Conservation (phyloP, 2,888 invertebrate genomes). For the Melipona bicolor region DNA sequence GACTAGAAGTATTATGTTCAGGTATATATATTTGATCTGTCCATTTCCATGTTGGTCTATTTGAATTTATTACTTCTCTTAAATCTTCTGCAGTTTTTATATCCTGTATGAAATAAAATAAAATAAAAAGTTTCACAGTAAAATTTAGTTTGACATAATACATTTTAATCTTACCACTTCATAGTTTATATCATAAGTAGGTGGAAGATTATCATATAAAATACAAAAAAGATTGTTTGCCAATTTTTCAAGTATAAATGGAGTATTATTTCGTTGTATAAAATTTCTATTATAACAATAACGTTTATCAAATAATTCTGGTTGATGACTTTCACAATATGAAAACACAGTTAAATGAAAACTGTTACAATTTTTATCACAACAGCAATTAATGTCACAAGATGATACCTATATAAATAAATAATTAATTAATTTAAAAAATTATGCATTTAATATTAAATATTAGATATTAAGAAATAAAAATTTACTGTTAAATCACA, state of each 20-base stretch:
- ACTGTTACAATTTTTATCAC: conserved; percentile 90
- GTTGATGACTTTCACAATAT: conserved; percentile 85
- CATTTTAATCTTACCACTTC: conserved; percentile 48
- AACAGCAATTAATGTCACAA: conserved; percentile 95
- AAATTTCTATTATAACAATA: conserved; percentile 86
- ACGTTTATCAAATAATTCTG: conserved; percentile 80
- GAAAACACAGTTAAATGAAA: conserved; percentile 87
- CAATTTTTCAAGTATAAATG: conserved; percentile 80
- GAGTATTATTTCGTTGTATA: conserved; percentile 86
- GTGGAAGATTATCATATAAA: conserved; percentile 86
- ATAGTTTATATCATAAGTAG: conserved; percentile 74
- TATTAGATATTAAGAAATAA: conserved; percentile 6
- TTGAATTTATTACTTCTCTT: conserved; percentile 62
- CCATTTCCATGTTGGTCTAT: conserved; percentile 72
- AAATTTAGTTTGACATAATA: conserved; percentile 9
- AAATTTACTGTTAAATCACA: conserved; percentile 86
- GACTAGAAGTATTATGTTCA: conserved; percentile 68
- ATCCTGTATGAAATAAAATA: conserved; percentile 61
- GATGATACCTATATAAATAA: conserved; percentile 84
- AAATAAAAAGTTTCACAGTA: conserved; percentile 19
- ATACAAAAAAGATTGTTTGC: conserved; percentile 87
- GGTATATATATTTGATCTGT: conserved; percentile 48
- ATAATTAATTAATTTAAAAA: conserved; percentile 29
- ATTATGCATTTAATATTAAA: conserved; percentile 1
- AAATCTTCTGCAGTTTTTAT: conserved; percentile 71